Conservation (phyloP, 2,113 vertebrate genomes). For the Dromiciops gliroides region DNA sequence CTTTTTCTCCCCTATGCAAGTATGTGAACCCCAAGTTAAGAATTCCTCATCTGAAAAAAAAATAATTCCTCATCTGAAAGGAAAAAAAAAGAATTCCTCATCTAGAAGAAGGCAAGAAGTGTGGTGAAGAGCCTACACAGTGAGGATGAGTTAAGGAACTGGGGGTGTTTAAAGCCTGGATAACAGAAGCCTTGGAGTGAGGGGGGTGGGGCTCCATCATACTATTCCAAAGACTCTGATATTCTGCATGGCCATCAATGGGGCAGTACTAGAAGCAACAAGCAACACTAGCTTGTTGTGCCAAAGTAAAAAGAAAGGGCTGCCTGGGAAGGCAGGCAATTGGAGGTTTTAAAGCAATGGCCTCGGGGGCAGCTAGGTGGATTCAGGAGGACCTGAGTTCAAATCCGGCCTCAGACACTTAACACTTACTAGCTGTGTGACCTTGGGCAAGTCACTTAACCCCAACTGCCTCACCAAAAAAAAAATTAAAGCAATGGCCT, state of each 20-base stretch:
- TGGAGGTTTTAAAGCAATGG: too few species aligned
- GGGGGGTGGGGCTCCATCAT: neutral
- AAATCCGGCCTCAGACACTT: too few species aligned
- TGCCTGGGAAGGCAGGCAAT: neutral
- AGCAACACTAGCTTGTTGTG: neutral
- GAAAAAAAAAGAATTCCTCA: neutral
- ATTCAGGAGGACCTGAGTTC: too few species aligned
- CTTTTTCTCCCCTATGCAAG: neutral
- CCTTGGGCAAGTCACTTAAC: too few species aligned
- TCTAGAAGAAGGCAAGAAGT: neutral
- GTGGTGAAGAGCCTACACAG: neutral
- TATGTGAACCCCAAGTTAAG: neutral
- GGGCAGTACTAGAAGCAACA: neutral
- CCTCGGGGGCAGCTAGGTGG: too few species aligned
- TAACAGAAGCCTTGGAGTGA: neutral
- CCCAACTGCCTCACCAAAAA: too few species aligned
- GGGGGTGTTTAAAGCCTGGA: neutral
- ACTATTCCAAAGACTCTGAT: neutral
- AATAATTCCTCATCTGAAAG: too few species aligned
- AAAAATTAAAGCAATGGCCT: neutral
- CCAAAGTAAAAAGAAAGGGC: neutral
- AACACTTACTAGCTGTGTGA: too few species aligned
- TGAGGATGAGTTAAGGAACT: neutral
- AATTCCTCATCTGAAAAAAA: neutral
- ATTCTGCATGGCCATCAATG: neutral